phyloP scores from a whole-genome alignment of 92 coral and sea anemone species.

The Palythoa grandis region DNA sequence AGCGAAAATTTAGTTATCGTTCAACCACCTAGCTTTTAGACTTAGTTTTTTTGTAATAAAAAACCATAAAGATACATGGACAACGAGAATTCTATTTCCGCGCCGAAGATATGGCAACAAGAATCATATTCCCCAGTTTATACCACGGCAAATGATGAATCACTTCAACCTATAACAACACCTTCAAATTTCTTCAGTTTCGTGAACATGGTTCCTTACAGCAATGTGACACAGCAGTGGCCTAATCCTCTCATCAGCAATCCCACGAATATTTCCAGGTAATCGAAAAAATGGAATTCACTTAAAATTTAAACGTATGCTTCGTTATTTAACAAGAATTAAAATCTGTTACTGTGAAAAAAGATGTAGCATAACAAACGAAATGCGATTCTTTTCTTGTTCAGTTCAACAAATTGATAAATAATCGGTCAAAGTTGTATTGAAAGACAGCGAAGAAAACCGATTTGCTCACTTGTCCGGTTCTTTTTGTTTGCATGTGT shows the following conservation, averaged over 20 bases:
- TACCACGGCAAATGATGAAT: not conserved
- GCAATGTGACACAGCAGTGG: constrained; percentile 23
- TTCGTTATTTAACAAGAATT: not conserved
- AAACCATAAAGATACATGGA: not conserved
- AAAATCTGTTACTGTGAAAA: not conserved
- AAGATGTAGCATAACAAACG: not conserved
- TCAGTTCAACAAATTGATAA: not conserved
- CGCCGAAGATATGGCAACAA: constrained; percentile 21
- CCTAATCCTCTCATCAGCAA: not conserved
- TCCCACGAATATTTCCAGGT: constrained; percentile 16
- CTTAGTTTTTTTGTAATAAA: not conserved
- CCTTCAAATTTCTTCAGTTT: constrained; percentile 32
- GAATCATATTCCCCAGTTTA: constrained; percentile 19
- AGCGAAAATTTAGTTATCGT: not conserved
- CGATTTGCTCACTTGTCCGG: not conserved
- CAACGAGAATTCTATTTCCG: not conserved
- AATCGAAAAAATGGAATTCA: not conserved
- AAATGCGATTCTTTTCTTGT: not conserved
- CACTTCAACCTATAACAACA: constrained; percentile 1
- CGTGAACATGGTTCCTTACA: constrained; percentile 16
- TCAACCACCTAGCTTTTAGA: not conserved
- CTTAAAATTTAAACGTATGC: not conserved
- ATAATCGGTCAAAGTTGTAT: not conserved
- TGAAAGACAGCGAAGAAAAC: not conserved
- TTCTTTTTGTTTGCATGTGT: not conserved